Evolutionary conservation across 1,140 invertebrate species (phyloP).

Genomic region (Trypoxylus dichotomus): DNA sequence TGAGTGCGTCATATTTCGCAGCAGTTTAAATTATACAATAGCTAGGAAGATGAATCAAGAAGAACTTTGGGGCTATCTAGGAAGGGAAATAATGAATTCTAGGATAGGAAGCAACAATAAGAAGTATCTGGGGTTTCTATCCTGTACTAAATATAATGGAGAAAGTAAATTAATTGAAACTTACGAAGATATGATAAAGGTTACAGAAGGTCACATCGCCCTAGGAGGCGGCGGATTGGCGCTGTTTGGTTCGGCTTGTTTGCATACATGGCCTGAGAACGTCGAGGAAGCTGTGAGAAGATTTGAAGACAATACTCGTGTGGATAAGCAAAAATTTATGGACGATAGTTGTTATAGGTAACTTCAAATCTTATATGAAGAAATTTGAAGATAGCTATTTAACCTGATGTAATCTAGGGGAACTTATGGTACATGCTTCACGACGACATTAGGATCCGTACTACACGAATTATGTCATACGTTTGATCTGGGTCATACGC

Average conservation of each 20-base stretch:
- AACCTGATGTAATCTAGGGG: conserved; percentile 56
- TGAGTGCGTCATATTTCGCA: conserved; percentile 71
- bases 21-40: conserved; percentile 69
- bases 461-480: conserved; percentile 94
- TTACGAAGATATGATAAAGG: conserved; percentile 73
- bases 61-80: conserved; percentile 84
- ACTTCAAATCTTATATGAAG: conserved; percentile 5
- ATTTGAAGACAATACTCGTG: conserved; percentile 56
- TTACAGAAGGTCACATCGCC: conserved; percentile 83
- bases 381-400: neutral
- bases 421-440: conserved; percentile 85
- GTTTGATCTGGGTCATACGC: conserved; percentile 90
- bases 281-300: conserved; percentile 68
- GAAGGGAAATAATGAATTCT: conserved; percentile 59
- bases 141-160: conserved; percentile 80
- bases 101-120: conserved; percentile 56
- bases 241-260: conserved; percentile 84
- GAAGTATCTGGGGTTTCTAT: conserved; percentile 89
- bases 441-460: conserved; percentile 89
- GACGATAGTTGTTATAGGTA: conserved; percentile 73
- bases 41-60: conserved; percentile 74
- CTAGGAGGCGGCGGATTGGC: conserved; percentile 88
- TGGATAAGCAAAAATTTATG: conserved; percentile 68
- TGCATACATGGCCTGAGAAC: conserved; percentile 85
- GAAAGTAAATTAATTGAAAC: conserved; percentile 60